phyloP scores from a whole-genome alignment of 2,888 invertebrate genomes.

The Eumerus sabulonum region DNA sequence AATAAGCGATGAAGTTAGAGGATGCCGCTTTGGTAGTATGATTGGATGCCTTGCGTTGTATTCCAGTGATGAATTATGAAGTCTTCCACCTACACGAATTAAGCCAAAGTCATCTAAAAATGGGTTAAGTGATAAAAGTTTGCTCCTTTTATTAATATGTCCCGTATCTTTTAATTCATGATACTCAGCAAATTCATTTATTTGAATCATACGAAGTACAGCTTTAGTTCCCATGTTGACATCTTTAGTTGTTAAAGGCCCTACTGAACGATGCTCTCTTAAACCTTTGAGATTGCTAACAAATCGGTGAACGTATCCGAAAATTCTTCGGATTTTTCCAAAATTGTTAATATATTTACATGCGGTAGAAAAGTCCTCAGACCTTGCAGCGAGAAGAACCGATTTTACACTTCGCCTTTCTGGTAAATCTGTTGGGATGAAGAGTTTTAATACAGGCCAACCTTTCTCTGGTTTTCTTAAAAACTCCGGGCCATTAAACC shows the following conservation, averaged over 20 bases:
- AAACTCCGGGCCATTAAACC: background rate
- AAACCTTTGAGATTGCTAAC: too few relatives aligned
- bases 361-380: background rate
- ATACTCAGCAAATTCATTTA: too few relatives aligned
- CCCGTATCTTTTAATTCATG: too few relatives aligned
- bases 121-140: constrained; percentile 1
- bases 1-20: background rate
- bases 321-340: too few relatives aligned
- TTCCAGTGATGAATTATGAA: constrained; percentile 8
- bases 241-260: too few relatives aligned
- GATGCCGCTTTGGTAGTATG: constrained; percentile 13
- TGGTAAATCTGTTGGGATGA: background rate
- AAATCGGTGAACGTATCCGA: background rate
- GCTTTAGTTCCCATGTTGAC: too few relatives aligned
- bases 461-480: background rate
- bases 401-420: background rate
- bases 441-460: background rate
- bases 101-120: background rate
- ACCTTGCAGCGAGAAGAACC: background rate
- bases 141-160: too few relatives aligned
- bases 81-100: constrained; percentile 14
- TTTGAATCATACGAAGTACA: too few relatives aligned
- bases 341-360: too few relatives aligned
- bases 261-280: too few relatives aligned
- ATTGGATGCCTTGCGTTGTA: constrained; percentile 16